phyloP scores from a whole-genome alignment of 1,140 invertebrate genomes.

The Anoplolepis gracilipes region DNA sequence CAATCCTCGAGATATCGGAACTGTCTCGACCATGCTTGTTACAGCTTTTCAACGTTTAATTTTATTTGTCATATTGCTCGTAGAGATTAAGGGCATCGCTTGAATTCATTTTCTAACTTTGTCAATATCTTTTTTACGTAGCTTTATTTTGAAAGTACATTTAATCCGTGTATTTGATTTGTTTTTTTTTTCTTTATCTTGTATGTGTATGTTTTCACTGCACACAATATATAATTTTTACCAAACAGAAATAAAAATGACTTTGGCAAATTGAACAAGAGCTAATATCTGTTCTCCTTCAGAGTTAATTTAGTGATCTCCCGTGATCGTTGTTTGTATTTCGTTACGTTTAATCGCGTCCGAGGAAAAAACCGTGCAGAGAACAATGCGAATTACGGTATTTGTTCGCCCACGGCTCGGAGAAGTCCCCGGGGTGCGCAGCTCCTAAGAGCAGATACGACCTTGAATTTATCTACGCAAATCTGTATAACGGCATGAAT shows the following conservation, averaged over 20 bases:
- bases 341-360: slow-evolving; percentile 85
- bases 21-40: slow-evolving; percentile 65
- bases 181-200: too few relatives aligned
- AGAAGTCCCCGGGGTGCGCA: slow-evolving; percentile 59
- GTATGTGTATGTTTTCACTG: neutral
- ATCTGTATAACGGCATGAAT: slow-evolving; percentile 70
- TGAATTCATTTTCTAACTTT: neutral
- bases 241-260: neutral
- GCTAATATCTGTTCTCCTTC: neutral
- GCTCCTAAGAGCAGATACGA: slow-evolving; percentile 67
- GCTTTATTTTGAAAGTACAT: neutral
- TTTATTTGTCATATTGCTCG: neutral
- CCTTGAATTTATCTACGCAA: slow-evolving; percentile 73
- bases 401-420: slow-evolving; percentile 82
- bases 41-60: slow-evolving; percentile 24
- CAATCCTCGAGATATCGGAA: slow-evolving; percentile 74
- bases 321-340: slow-evolving; percentile 83
- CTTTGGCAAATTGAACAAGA: neutral
- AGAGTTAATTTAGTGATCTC: slow-evolving; percentile 71
- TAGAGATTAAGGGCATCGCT: neutral
- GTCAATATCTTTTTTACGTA: neutral
- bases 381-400: slow-evolving; percentile 85
- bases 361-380: slow-evolving; percentile 78
- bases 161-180: neutral
- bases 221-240: neutral